Percentiles rank a stretch among this genome's conserved stretches.
phyloP scores from a whole-genome alignment of 2,888 invertebrate species.

The Drosophila anceps region DNA sequence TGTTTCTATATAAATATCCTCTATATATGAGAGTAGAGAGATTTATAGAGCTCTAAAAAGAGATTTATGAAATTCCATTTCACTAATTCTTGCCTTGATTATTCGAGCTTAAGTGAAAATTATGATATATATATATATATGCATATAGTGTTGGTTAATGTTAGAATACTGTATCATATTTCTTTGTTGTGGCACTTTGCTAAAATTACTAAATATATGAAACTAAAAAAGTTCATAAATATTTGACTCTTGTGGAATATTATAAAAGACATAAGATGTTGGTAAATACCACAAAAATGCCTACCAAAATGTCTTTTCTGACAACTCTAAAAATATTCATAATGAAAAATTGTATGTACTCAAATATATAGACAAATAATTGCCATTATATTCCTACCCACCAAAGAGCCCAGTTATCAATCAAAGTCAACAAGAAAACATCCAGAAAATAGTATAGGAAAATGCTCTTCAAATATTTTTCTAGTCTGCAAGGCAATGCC shows the following conservation, averaged over 20 bases:
- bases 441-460: background rate
- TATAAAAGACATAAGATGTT: background rate
- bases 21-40: too few relatives aligned
- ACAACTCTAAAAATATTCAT: background rate
- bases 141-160: background rate
- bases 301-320: background rate
- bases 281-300: background rate
- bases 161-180: background rate
- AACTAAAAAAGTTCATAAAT: background rate
- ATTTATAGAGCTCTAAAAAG: background rate
- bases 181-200: background rate
- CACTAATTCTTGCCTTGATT: background rate
- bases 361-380: too few relatives aligned
- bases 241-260: background rate
- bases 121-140: background rate
- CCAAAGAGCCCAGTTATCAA: background rate
- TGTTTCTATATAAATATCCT: too few relatives aligned
- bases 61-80: background rate
- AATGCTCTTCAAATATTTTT: background rate
- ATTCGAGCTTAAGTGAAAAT: background rate
- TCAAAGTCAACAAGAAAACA: background rate
- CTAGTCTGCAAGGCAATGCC: background rate
- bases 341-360: background rate
- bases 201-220: background rate
- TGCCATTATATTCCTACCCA: background rate